Conservation (phyloP, 2,888 invertebrate genomes). For the Drosophila hawaiiensis region DNA sequence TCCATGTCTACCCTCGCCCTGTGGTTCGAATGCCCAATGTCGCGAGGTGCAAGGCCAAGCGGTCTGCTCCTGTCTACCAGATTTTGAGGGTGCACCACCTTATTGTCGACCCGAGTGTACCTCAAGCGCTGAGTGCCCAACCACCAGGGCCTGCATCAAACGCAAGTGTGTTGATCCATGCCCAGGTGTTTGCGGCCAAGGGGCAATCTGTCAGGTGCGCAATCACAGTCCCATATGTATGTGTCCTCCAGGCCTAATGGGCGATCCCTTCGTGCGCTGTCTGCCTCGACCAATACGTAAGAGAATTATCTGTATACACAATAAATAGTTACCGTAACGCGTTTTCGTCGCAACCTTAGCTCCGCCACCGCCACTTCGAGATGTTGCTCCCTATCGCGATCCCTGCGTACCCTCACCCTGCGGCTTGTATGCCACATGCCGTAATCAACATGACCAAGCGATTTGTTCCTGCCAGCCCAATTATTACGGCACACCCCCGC, state of each 20-base stretch:
- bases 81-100: constrained; percentile 89
- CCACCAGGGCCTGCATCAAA: constrained; percentile 89
- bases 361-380: constrained; percentile 59
- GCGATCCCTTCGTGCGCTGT: constrained; percentile 91
- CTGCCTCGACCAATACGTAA: constrained; percentile 86
- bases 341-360: constrained; percentile 51
- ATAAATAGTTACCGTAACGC: constrained; percentile 3
- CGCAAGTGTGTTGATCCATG: constrained; percentile 91
- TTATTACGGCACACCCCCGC: constrained; percentile 90
- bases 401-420: constrained; percentile 89
- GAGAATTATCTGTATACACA: constrained; percentile 18
- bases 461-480: constrained; percentile 89
- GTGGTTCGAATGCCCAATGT: constrained; percentile 92
- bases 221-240: constrained; percentile 93
- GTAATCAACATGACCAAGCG: constrained; percentile 87
- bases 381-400: constrained; percentile 82
- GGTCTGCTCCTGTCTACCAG: constrained; percentile 90
- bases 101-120: constrained; percentile 92
- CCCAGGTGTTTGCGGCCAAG: constrained; percentile 90
- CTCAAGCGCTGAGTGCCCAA: constrained; percentile 90
- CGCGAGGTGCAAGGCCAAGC: constrained; percentile 89
- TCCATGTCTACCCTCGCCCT: constrained; percentile 87
- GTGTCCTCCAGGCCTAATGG: constrained; percentile 89
- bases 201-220: constrained; percentile 90
- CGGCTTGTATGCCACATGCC: constrained; percentile 89